Evolutionary conservation across 1,140 invertebrate genomes (phyloP), one percentile per base, ranked within the genome.

Genomic region (Pseudomyrmex dendroicus): DNA sequence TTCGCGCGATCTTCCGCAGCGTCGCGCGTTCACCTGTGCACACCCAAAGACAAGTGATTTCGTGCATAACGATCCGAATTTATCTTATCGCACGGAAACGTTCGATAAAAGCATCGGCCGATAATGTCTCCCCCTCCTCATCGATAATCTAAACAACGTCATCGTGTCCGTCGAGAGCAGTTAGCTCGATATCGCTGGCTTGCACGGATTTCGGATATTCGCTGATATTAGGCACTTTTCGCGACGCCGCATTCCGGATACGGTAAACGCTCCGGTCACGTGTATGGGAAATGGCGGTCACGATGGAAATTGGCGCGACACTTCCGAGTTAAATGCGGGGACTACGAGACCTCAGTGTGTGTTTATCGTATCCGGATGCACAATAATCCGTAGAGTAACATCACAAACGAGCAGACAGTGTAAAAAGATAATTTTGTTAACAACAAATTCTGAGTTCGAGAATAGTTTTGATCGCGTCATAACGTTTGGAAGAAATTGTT

Each of bases 21-120:
- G 25, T 48, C 73, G n/a, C 73, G n/a, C 25, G 9, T 48, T 56
- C 52, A 35, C 66, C 48, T 54, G 64, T 59, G 66, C 76, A n/a
- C n/a, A 0, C 3, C 20, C 46, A 17, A 7, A 67, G 66, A 67
- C 46, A 22, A 22, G 46, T 25, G 7, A 22, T 20, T 56, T 10
- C 13, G 15, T 52, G 9, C 13, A 2, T 20, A 12, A 25, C 13
- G 35, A 48, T 17, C 7, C 15, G n/a, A 80, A 72, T 72, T 80
- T 80, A 72, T 80, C 76, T 80, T 72, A 80, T 80, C 76, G 62
- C 35, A 78, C 52, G 35, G 76, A 15, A 72, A 59, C 5, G 15
- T 44, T 22, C 20, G 76, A 80, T 80, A 80, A 80, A 72, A 72
- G 44, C 54, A 15, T 50, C 66, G 20, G 3, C 44, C 35, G 76